These are phyloP conservation scores for Orbicella faveolata DNA, from an alignment of 64 coral and sea anemone species.

Conservation along the genomic window DNA sequence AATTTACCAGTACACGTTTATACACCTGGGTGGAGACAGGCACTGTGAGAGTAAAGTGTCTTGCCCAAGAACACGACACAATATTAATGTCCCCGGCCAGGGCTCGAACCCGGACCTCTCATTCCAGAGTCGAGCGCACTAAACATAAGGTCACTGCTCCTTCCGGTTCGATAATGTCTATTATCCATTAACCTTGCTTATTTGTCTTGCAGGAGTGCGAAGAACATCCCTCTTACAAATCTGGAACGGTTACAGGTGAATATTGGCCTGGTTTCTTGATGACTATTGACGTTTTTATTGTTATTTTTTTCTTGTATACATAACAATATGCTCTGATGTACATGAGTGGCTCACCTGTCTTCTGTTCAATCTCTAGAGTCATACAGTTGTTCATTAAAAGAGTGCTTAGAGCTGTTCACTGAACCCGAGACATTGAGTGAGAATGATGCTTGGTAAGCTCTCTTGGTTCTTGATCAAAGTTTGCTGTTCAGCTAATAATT, in stretches of 20 bases:
- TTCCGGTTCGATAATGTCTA: neutral
- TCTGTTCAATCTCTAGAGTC: slow-evolving; percentile 38
- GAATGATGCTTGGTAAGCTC: slow-evolving; percentile 85
- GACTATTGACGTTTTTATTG: neutral
- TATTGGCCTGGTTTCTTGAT: neutral
- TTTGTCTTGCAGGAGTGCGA: slow-evolving; percentile 63
- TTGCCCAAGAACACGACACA: too few relatives aligned
- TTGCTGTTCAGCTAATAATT: too few relatives aligned
- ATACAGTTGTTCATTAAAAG: slow-evolving; percentile 71
- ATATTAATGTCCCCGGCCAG: too few relatives aligned
- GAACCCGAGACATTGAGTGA: slow-evolving; percentile 88
- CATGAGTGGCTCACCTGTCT: neutral
- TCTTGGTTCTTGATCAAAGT: too few relatives aligned
- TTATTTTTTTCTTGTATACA: neutral
- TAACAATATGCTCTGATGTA: neutral
- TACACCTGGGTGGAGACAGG: too few relatives aligned
- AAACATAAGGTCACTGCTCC: too few relatives aligned
- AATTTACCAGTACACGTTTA: too few relatives aligned
- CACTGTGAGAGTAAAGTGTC: too few relatives aligned
- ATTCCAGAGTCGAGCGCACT: too few relatives aligned
- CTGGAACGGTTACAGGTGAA: slow-evolving; percentile 66
- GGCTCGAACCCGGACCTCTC: too few relatives aligned
- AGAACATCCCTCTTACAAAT: slow-evolving; percentile 47
- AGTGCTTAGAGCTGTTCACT: slow-evolving; percentile 86
- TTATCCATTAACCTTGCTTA: neutral